Base-by-base conservation (phyloP, 2,797 vertebrate species). In the Crypturellus tataupa region DNA sequence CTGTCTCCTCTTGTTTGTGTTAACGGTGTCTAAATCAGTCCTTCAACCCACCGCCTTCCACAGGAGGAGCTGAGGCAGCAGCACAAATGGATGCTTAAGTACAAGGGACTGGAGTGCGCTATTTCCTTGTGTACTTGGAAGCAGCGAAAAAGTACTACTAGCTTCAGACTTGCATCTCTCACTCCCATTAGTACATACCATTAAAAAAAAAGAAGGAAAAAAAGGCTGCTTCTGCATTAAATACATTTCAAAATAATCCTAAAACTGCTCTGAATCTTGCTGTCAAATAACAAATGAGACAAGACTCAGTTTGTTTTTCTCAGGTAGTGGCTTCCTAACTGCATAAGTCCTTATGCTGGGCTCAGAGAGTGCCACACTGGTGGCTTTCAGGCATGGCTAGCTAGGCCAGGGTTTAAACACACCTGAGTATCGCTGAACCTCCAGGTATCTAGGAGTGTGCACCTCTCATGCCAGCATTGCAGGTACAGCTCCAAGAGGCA, bases 1-100 rank as follows among this genome's bases (percentile, higher is more conserved):
- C 94, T 97, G 96, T 97, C 94, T 96, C 68, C 83, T 97, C 95
- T 97, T 44, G 29, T 97, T 97, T 96, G 76, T 24, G n/a, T 97
- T 95, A 97, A 86, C 84, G 67, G 93, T 21, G 35, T 79, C 89
- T 92, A 95, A 97, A 88, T 95, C 94, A 94, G 42, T 95, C 88
- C 90, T 96, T 96, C 81, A 93, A 55, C 77, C 96, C 82, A 60
- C 46, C 95, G 89, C 63, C 69, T 96, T 84, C 83, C 63, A 77
- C 80, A 5, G 49, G 44, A 95, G 88, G 87, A 91, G 96, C 93
- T 85, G 93, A 51, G 73, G 79, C 46, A 83, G 93, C 69, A 91
- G 58, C 73, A 94, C 62, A 83, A 79, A 89, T 84, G 71, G 79
- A 33, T 63, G 68, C n/a, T 58, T 73, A 78, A 86, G 63, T 76